Conservation (phyloP, 2,888 invertebrate species). For the Trichacis sp. region DNA sequence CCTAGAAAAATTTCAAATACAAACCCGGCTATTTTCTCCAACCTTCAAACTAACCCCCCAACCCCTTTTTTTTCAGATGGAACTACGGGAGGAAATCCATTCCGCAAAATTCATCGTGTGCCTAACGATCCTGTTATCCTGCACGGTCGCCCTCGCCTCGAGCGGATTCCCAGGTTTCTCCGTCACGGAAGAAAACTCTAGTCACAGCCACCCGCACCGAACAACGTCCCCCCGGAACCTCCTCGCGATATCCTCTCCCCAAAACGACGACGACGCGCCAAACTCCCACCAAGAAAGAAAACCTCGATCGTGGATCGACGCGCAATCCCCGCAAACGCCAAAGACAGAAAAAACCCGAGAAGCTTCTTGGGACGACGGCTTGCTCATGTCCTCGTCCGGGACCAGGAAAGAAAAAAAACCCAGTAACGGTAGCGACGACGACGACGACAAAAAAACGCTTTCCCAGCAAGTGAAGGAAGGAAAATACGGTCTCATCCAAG, state of each 20-base stretch:
- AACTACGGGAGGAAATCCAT: constrained; percentile 20
- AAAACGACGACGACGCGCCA: constrained; percentile 47
- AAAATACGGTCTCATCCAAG: constrained; percentile 89
- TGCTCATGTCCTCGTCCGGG: constrained; percentile 76
- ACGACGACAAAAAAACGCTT: constrained; percentile 79
- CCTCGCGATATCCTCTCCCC: constrained; percentile 34
- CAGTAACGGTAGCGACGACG: constrained; percentile 62
- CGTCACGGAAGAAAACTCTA: constrained; percentile 43
- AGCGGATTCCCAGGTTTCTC: constrained; percentile 28
- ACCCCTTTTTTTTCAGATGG: constrained; percentile 50
- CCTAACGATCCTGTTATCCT: constrained; percentile 34
- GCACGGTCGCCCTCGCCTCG: constrained; percentile 34
- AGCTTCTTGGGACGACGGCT: constrained; percentile 70
- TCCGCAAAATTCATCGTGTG: constrained; percentile 36
- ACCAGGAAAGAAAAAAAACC: constrained; percentile 73
- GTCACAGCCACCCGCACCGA: constrained; percentile 38
- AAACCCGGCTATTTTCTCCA: no score
- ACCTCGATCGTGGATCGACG: constrained; percentile 10
- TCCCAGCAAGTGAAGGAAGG: constrained; percentile 92
- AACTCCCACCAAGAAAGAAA: constrained; percentile 45
- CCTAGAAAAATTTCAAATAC: no score
- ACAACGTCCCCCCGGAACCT: constrained; percentile 18
- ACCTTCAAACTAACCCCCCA: no score
- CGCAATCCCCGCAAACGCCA: neutral
- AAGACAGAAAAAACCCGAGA: constrained; percentile 47